Evolutionary conservation across 2,797 vertebrate genomes (phyloP), one percentile per base, ranked within the genome.

Genomic region (Pseudochaenichthys georgianus): DNA sequence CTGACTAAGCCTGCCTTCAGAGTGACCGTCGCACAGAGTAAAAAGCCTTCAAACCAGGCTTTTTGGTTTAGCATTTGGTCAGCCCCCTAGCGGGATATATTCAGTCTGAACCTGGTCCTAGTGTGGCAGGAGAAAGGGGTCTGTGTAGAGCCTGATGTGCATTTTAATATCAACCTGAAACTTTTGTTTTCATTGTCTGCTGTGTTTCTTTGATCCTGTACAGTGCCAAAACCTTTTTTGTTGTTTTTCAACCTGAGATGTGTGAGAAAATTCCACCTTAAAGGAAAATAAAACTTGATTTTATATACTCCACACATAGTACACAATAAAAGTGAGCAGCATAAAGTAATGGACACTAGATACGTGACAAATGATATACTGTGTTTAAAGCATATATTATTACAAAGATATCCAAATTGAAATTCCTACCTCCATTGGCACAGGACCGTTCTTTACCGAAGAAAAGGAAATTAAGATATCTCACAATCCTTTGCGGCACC

Each of bases 51-150:
- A 70, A 64, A 55, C n/a, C 68, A 12, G 41, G 58, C 53, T 55
- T 74, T 19, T 45, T 67, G 28, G 65, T 16, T 70, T 68, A 3
- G 1, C 45, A 58, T 59, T 17, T 52, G 13, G 42, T 54, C 3
- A 5, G 54, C 19, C 48, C 28, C 28, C 28, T 28, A 28, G 28
- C 28, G 28, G 28, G 28, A 28, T 28, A 28, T 28, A 28, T 28
- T 85, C 78, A 59, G 74, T 85, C 54, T 85, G 60, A 76, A 70
- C 48, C 57, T 42, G 70, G 58, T 71, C 31, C 9, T 43, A 3
- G 58, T 64, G 8, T 75, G 41, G 64, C 46, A 68, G 21, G 45
- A 50, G 58, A 64, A 46, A 42, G 7, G 45, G 46, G 52, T 69
- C 45, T 67, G 28, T 59, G 62, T 42, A n/a, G 67, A 70, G 65